These are phyloP conservation scores for Cyclina sinensis DNA, from an alignment of 1,140 invertebrate genomes.

Conservation along the genomic window DNA sequence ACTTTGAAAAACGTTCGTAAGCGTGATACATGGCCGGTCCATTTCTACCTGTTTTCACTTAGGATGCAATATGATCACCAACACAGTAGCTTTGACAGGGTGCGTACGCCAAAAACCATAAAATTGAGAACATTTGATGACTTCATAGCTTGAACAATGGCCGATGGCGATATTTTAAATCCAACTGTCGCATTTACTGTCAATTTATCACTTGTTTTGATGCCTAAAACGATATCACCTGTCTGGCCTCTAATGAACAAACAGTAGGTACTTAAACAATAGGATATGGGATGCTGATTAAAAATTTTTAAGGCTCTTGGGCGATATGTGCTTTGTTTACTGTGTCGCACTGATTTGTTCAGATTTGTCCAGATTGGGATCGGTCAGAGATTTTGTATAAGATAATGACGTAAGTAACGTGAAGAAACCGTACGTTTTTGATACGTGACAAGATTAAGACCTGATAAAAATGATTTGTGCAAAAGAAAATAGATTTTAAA, in stretches of 20 bases:
- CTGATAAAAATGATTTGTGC: not conserved
- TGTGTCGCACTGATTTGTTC: not conserved
- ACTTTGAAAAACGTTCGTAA: not conserved
- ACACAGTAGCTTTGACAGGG: not conserved
- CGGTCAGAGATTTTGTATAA: not conserved
- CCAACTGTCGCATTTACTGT: conserved; percentile 42
- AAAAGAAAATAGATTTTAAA: not conserved
- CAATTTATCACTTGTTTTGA: conserved; percentile 56
- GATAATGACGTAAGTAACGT: not conserved
- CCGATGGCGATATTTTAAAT: conserved; percentile 49
- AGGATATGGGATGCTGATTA: conserved; percentile 4
- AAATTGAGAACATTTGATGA: conserved; percentile 13
- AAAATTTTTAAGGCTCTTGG: not conserved
- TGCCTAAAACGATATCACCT: conserved; percentile 48
- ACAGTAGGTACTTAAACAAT: conserved; percentile 21
- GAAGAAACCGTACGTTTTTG: not conserved
- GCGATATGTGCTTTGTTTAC: not conserved
- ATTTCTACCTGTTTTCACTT: not conserved
- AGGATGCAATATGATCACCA: not conserved
- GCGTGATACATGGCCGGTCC: not conserved
- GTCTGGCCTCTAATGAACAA: conserved; percentile 44
- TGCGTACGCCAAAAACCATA: not conserved
- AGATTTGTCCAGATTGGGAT: conserved; percentile 52
- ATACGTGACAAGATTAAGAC: not conserved
- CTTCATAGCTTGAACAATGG: conserved; percentile 25